Percentiles rank a stretch among this genome's conserved stretches.
phyloP scores from a whole-genome alignment of 64 coral and sea anemone species.

The Dendrophyllia cribrosa region DNA sequence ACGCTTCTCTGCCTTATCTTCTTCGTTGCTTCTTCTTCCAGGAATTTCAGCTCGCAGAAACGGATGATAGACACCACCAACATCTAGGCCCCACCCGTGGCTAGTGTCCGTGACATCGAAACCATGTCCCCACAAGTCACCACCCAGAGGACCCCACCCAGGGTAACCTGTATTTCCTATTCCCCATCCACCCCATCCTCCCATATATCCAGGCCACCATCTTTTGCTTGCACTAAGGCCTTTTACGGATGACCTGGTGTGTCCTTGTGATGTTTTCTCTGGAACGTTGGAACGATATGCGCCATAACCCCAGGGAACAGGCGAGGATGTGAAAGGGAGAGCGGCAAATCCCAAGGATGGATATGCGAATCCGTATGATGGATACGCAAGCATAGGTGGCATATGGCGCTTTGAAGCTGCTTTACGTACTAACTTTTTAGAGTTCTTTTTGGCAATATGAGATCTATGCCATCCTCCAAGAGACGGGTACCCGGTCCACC shows the following conservation, averaged over 20 bases:
- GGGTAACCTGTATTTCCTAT: conserved; percentile 85
- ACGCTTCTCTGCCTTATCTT: conserved; percentile 55
- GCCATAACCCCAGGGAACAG: not conserved
- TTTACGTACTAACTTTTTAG: not conserved
- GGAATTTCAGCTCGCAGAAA: conserved; percentile 27
- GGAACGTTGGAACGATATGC: conserved; percentile 4
- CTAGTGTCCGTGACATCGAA: conserved; percentile 41
- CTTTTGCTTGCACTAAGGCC: conserved; percentile 59
- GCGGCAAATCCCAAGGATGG: conserved; percentile 31
- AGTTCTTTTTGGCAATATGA: conserved; percentile 63
- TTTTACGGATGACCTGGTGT: conserved; percentile 22
- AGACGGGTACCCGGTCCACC: conserved; percentile 82
- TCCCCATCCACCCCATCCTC: conserved; percentile 93
- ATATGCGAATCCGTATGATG: not conserved
- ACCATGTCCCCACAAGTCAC: conserved; percentile 3
- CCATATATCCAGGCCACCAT: conserved; percentile 94
- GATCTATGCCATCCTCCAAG: conserved; percentile 73
- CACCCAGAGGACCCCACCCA: conserved; percentile 68
- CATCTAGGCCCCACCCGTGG: conserved; percentile 42
- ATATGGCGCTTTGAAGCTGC: not conserved
- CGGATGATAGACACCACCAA: conserved; percentile 13
- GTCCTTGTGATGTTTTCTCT: not conserved
- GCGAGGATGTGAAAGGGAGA: conserved; percentile 4
- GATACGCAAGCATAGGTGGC: not conserved
- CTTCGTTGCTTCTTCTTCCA: not conserved